phyloP scores from a whole-genome alignment of 2,797 vertebrate genomes.

The Denticeps clupeoides region DNA sequence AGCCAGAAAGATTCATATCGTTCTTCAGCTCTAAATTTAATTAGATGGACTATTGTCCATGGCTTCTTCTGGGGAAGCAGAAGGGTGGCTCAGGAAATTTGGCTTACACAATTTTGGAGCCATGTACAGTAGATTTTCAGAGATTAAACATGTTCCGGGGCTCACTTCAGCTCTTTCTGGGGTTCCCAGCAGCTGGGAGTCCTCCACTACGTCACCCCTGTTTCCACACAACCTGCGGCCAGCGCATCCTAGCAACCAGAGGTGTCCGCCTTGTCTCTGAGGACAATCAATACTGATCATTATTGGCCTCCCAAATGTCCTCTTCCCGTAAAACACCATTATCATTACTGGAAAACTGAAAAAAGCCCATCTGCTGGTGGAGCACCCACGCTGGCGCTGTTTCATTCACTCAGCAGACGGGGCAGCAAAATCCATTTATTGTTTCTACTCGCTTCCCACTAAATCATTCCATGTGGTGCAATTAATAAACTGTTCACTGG shows the following conservation, averaged over 20 bases:
- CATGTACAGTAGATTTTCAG: too few relatives aligned
- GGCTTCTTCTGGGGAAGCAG: too few relatives aligned
- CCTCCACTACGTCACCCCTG: conserved; percentile 2
- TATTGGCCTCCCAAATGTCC: conserved; percentile 46
- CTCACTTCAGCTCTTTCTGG: too few relatives aligned
- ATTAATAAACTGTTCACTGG: neutral
- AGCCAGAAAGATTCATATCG: neutral
- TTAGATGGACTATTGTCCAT: neutral
- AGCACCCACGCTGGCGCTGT: conserved; percentile 4
- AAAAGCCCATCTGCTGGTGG: conserved; percentile 16
- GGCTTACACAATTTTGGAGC: too few relatives aligned
- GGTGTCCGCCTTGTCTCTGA: conserved; percentile 24
- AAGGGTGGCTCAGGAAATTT: too few relatives aligned
- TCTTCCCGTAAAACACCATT: conserved; percentile 52
- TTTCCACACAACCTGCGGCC: neutral
- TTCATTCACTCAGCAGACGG: conserved; percentile 18
- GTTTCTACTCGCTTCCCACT: neutral
- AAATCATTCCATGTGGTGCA: conserved; percentile 6
- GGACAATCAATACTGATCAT: conserved; percentile 58
- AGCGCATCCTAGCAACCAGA: conserved; percentile 43
- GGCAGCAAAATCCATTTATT: conserved; percentile 5
- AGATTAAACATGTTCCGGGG: too few relatives aligned
- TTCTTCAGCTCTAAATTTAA: neutral
- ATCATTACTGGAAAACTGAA: conserved; percentile 43
- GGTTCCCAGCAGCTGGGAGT: too few relatives aligned